A percentile compares a stretch with the other conserved stretches of the same genome.
Conservation (phyloP, 53 echinoderm and acorn worm species). For the Luidia sarsii region DNA sequence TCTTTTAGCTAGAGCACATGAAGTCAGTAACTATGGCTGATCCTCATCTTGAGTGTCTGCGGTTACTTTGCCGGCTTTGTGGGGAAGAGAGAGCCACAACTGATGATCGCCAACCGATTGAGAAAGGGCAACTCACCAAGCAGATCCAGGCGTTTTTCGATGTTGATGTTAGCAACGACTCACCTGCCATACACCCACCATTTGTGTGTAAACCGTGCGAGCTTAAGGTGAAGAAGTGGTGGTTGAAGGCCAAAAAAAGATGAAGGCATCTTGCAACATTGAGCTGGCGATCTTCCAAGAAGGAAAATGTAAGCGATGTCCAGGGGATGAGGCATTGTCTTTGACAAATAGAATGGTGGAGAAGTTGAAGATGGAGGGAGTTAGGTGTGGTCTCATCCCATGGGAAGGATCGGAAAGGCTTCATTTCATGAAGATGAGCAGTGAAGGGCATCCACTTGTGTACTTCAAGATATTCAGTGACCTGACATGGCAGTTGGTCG, state of each 20-base stretch:
- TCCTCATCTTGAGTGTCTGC: too few species aligned
- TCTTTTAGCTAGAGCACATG: too few species aligned
- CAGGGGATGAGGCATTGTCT: too few species aligned
- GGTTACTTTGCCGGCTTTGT: slow-evolving; percentile 18
- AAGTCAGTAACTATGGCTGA: too few species aligned
- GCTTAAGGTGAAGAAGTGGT: slow-evolving; percentile 16
- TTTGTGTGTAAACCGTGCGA: slow-evolving; percentile 22
- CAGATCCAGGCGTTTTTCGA: slow-evolving; percentile 7
- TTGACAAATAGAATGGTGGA: background rate
- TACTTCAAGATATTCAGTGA: slow-evolving; percentile 11
- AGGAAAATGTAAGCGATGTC: too few species aligned
- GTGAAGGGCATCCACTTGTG: background rate
- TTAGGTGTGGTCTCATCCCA: background rate
- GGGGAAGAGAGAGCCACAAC: slow-evolving; percentile 8
- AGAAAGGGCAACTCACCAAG: background rate
- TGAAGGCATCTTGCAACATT: too few species aligned
- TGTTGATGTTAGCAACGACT: slow-evolving; percentile 3
- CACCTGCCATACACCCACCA: slow-evolving; percentile 5
- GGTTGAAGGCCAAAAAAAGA: background rate
- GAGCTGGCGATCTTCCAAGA: too few species aligned
- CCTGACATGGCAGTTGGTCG: slow-evolving; percentile 18
- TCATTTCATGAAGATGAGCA: slow-evolving; percentile 21
- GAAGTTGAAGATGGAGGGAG: slow-evolving; percentile 17
- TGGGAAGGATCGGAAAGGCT: slow-evolving; percentile 13
- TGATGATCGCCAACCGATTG: slow-evolving; percentile 23